Conservation (phyloP, 2,888 invertebrate species). For the Eupelmus urozonus region DNA sequence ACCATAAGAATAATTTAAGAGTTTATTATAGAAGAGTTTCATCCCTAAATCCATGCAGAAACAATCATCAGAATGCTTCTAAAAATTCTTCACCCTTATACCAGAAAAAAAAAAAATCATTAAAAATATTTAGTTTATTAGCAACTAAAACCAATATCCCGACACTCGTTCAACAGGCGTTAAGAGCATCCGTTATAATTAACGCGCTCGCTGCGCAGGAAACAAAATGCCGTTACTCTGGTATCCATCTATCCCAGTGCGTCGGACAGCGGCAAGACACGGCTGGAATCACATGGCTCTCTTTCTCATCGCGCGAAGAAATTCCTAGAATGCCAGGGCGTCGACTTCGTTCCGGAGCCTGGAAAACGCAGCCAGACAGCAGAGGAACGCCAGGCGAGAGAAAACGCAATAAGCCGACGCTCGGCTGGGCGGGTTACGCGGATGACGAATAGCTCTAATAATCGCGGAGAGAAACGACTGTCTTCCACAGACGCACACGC, state of each 20-base stretch:
- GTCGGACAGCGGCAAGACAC: neutral
- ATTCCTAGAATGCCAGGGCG: conserved; percentile 54
- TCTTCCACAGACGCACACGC: conserved; percentile 9
- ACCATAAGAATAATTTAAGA: too few species aligned
- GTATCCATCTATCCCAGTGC: neutral
- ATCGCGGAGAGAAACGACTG: conserved; percentile 50
- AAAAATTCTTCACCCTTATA: too few species aligned
- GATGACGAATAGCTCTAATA: conserved; percentile 61
- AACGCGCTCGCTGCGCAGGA: too few species aligned
- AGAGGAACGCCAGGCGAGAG: conserved; percentile 28
- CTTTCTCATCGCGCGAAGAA: conserved; percentile 2
- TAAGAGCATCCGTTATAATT: too few species aligned
- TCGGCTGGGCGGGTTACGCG: conserved; percentile 42
- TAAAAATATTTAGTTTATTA: too few species aligned
- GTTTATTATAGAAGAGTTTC: too few species aligned
- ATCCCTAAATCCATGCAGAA: too few species aligned
- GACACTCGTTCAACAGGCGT: too few species aligned
- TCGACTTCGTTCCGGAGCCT: conserved; percentile 47
- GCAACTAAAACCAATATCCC: too few species aligned
- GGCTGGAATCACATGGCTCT: conserved; percentile 19
- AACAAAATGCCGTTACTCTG: too few species aligned
- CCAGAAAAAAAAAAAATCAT: too few species aligned
- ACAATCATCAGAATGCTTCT: too few species aligned
- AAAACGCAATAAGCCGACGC: conserved; percentile 43
- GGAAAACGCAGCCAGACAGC: conserved; percentile 6